Percentiles rank a stretch among this genome's conserved stretches.
These are phyloP conservation scores for Sinodicranocentrus sp. DNA, from an alignment of 2,888 invertebrate species.

Conservation along the genomic window DNA sequence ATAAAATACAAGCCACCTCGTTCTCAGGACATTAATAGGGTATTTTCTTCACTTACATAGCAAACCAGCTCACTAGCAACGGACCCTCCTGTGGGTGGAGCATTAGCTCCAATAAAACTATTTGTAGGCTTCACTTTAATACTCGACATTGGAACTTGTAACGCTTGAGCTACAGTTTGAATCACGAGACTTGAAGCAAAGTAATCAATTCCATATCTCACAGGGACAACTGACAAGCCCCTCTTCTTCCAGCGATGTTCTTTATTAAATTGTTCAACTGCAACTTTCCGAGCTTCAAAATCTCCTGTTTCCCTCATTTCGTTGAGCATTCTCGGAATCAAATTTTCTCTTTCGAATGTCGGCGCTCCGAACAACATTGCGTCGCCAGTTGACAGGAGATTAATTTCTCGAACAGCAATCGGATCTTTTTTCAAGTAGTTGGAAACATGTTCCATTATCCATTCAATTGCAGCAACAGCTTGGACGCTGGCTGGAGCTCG, in stretches of 20 bases:
- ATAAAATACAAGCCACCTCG: not conserved
- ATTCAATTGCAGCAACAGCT: slow-evolving; percentile 79
- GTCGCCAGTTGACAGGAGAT: slow-evolving; percentile 79
- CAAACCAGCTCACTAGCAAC: slow-evolving; percentile 78
- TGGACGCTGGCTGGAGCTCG: slow-evolving; percentile 78
- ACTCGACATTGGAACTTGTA: slow-evolving; percentile 78
- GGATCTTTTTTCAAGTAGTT: slow-evolving; percentile 78
- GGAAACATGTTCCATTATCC: slow-evolving; percentile 79
- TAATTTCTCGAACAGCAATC: slow-evolving; percentile 81
- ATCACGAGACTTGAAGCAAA: slow-evolving; percentile 77
- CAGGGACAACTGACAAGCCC: slow-evolving; percentile 82
- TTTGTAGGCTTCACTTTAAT: slow-evolving; percentile 78
- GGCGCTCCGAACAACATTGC: slow-evolving; percentile 40
- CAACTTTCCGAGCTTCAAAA: slow-evolving; percentile 76
- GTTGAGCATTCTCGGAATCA: slow-evolving; percentile 50
- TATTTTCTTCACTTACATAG: slow-evolving; percentile 71
- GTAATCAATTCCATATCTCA: slow-evolving; percentile 81
- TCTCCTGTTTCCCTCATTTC: not conserved
- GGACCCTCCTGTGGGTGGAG: slow-evolving; percentile 77
- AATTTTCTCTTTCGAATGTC: slow-evolving; percentile 52
- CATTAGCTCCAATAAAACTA: slow-evolving; percentile 77
- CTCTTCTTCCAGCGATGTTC: slow-evolving; percentile 90
- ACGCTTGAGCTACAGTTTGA: slow-evolving; percentile 78
- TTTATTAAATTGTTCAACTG: slow-evolving; percentile 77
- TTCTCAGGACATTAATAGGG: not conserved